phyloP scores from a whole-genome alignment of 2,888 invertebrate species.

The Drosophila eohydei region DNA sequence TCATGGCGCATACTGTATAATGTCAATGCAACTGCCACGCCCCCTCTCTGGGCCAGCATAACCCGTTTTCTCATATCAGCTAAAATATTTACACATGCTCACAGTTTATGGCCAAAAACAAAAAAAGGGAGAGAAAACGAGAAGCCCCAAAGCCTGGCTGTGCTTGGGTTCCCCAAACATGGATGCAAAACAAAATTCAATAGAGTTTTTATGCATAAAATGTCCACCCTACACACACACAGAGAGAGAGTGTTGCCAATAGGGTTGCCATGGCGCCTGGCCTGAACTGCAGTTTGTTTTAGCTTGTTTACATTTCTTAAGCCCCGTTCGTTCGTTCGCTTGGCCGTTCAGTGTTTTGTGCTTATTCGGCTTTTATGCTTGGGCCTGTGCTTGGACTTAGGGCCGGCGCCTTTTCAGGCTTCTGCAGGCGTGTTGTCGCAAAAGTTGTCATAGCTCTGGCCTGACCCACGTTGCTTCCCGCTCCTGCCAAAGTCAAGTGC shows the following conservation, averaged over 20 bases:
- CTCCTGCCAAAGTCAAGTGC: slow-evolving; percentile 72
- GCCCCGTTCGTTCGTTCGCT: slow-evolving; percentile 43
- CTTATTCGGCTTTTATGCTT: slow-evolving; percentile 67
- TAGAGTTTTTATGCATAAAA: slow-evolving; percentile 53
- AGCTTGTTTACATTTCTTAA: slow-evolving; percentile 56
- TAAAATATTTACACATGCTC: slow-evolving; percentile 55
- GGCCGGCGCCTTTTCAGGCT: slow-evolving; percentile 45
- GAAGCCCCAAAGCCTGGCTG: slow-evolving; percentile 2
- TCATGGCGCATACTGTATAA: slow-evolving; percentile 37
- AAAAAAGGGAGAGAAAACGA: slow-evolving; percentile 8
- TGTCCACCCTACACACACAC: slow-evolving; percentile 31
- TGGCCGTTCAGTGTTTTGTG: slow-evolving; percentile 37
- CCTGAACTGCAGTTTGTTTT: slow-evolving; percentile 56
- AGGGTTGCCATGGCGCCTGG: slow-evolving; percentile 66
- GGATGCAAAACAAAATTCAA: slow-evolving; percentile 49
- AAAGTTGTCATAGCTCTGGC: slow-evolving; percentile 58
- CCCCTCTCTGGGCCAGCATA: background rate
- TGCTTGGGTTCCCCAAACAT: slow-evolving; percentile 14
- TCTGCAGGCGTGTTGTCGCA: slow-evolving; percentile 52
- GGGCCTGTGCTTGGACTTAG: slow-evolving; percentile 30
- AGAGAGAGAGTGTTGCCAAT: slow-evolving; percentile 25
- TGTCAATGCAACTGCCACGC: slow-evolving; percentile 4
- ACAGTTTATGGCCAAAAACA: slow-evolving; percentile 49
- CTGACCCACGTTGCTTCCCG: slow-evolving; percentile 21
- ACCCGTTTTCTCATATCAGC: slow-evolving; percentile 4